Conservation (phyloP, 2,797 vertebrate species). For the Danionella dracula region DNA sequence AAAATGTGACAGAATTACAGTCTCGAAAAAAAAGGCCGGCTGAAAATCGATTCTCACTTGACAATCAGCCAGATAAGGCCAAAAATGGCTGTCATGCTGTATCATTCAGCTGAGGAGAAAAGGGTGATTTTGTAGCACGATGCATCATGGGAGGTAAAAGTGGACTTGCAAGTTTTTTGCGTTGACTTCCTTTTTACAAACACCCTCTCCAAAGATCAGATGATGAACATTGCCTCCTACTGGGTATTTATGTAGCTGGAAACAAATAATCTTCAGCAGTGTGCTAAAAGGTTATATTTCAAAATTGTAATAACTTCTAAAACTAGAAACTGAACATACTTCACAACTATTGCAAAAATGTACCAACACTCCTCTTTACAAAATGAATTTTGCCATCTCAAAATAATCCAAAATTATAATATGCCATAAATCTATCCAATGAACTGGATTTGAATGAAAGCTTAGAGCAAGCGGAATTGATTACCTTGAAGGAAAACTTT, state of each 20-base stretch:
- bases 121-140: constrained; percentile 1
- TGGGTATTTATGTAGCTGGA: constrained; percentile 13
- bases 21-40: constrained; percentile 8
- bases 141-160: constrained; percentile 9
- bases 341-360: too few relatives aligned
- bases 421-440: too few relatives aligned
- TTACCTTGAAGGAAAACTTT: too few relatives aligned
- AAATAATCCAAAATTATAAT: too few relatives aligned
- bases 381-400: too few relatives aligned
- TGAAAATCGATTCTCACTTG: constrained; percentile 21
- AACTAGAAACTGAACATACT: too few relatives aligned
- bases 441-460: too few relatives aligned
- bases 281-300: too few relatives aligned
- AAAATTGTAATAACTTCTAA: too few relatives aligned
- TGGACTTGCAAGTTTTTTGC: neutral
- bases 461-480: too few relatives aligned
- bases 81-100: constrained; percentile 17
- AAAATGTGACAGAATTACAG: constrained; percentile 31
- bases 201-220: neutral
- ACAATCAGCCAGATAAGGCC: constrained; percentile 22
- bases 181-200: neutral
- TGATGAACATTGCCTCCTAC: constrained; percentile 53
- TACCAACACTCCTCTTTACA: too few relatives aligned
- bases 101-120: constrained; percentile 7
- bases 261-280: neutral